Conservation (phyloP, 2,797 vertebrate genomes). For the Todus mexicanus region DNA sequence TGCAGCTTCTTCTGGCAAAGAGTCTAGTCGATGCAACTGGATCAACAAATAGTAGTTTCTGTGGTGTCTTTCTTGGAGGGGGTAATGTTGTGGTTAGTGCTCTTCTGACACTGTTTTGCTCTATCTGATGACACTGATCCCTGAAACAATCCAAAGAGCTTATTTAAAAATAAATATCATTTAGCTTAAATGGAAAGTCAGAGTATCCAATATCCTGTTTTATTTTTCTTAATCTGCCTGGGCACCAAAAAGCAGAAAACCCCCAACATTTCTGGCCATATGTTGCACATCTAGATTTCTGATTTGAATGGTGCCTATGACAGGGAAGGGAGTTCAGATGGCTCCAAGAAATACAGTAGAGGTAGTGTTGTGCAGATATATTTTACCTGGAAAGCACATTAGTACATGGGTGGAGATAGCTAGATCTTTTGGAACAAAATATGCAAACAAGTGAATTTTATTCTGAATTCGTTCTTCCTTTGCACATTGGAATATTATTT, state of each 20-base stretch:
- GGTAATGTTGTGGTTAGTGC: not conserved
- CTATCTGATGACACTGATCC: not conserved
- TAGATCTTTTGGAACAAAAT: constrained; percentile 4
- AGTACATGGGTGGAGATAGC: constrained; percentile 24
- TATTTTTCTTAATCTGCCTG: not conserved
- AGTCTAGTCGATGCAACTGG: not conserved
- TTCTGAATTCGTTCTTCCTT: not conserved
- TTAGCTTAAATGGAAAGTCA: not conserved
- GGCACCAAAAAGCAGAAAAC: not conserved
- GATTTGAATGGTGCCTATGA: not conserved
- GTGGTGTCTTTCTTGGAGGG: not conserved
- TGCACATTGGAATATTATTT: not conserved
- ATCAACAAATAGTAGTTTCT: not conserved
- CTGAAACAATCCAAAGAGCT: not conserved
- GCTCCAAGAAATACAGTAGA: not conserved
- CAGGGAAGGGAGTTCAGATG: not conserved
- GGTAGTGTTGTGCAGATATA: not conserved
- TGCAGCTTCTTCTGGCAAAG: not conserved
- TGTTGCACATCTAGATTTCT: not conserved
- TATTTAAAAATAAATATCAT: not conserved
- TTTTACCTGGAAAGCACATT: constrained; percentile 61
- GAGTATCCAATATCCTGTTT: not conserved
- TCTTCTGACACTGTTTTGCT: not conserved
- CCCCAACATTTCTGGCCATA: not conserved
- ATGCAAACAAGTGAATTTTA: not conserved